Base-by-base conservation (phyloP, 2,888 invertebrate genomes). In the Dexiosoma caninum region DNA sequence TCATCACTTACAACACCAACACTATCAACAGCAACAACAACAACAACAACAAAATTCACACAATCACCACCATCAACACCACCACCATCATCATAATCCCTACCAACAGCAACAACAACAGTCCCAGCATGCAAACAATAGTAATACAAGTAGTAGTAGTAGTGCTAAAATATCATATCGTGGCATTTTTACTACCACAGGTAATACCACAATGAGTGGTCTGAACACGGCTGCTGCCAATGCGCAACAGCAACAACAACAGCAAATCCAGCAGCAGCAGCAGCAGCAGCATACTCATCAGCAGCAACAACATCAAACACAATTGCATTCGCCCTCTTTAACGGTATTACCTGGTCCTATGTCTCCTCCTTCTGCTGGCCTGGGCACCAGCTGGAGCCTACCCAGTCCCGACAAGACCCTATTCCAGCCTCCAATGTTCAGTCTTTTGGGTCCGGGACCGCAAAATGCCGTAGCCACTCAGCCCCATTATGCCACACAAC, bases 331-430 rank as follows among this genome's bases (percentile, higher is more conserved):
- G 77, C 88, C 90, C 30, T 90, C 90, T 53, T 86, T 91, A 74
- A 87, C 86, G 79, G 89, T 88, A 64, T 81, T 88, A 84, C 89
- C 88, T 27, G 90, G 87, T 7, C 91, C 90, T 79, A 92, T 91
- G 90, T 92, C 93, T 84, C 92, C 93, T 84, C 91, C 91, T 74
- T 89, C 93, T 0, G 92, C 89, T 82, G 92, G 91, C 83, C 92
- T 93, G 85, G 93, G 92, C 86, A 93, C 91, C 86, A 95, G 92
- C 89, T 96, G 94, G 95, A 93, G 94, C 85, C 91, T 95, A 81
- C 94, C 93, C 21, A 92, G 92, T 83, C 93, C 93, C 37, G 93
- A 94, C 85, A 93, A 94, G 86, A 92, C 93, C 5, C 91, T 94
- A 72, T 92, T 92, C 85, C 93, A 92, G 85, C 93, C 93, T 1